Base-by-base conservation (phyloP, 2,113 vertebrate genomes). In the Tylochromis polylepis region DNA sequence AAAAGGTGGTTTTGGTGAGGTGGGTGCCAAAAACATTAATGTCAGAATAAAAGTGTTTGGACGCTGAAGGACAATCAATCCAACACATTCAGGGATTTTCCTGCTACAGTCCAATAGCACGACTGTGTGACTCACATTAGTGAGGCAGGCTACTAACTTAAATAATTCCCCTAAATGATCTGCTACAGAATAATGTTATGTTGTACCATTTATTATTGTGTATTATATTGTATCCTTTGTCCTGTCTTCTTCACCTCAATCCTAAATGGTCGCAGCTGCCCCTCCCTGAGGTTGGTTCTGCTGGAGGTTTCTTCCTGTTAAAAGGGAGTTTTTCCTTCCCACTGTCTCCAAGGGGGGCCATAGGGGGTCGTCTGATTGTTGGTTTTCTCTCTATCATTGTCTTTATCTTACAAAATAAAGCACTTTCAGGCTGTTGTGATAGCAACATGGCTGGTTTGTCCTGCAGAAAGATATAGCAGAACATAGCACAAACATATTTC, bases 1-100 rank as follows among this genome's bases (percentile, higher is more conserved):
- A 38, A 98, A 96, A 95, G 98, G 98, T 41, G 97, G 97, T 70
- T 99, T 99, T 62, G 97, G 98, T 89, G 97, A 98, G 98, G 97
- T 99, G 96, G 27, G 95, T 92, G 31, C 36, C 11, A 59, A 24
- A 79, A 24, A 70, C 67, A 34, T 27, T 18, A 36, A 12, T 11
- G n/a, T 56, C 16, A 80, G 6, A 24, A 41, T 34, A 8, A 51
- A 53, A 53, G 56, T 41, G 8, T 60, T 56, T 53, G n/a, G 11
- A 56, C 16, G 12, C 18, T 53, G 53, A 53, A 53, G 8, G 51
- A 20, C 51, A 53, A 53, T 56, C 53, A 22, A 2, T 56, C 53
- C 9, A 53, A 20, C 8, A 18, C 18, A 53, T 11, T 43, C 41
- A 16, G 46, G 0, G 41, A 29, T 51, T 53, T 53, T 77, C 29